These are phyloP conservation scores for Macaria liturata DNA, from an alignment of 2,888 invertebrate species.

Conservation along the genomic window DNA sequence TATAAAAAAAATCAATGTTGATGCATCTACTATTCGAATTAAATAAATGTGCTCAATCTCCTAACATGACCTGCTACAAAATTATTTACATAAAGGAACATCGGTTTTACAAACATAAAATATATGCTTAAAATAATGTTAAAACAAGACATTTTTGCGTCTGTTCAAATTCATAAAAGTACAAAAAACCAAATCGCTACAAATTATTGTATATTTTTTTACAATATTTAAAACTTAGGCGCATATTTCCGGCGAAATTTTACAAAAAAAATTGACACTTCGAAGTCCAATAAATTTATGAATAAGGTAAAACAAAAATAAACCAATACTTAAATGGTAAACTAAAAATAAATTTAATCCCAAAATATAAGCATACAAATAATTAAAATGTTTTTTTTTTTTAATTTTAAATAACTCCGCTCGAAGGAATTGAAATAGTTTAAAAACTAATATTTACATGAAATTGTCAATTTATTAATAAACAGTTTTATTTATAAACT, in stretches of 20 bases:
- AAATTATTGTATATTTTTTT: no score
- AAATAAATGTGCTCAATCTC: neutral
- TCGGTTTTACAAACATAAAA: neutral
- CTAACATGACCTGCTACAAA: neutral
- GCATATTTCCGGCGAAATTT: no score
- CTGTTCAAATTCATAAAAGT: no score
- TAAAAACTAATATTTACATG: slow-evolving; percentile 30
- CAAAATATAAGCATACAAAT: neutral
- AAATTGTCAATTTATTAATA: no score
- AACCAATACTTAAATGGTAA: neutral
- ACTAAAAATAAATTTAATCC: neutral
- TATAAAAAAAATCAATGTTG: neutral
- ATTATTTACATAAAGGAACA: neutral
- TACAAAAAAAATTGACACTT: no score
- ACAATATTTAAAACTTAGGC: no score
- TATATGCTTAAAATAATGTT: neutral
- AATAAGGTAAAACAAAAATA: no score
- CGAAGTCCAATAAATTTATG: no score
- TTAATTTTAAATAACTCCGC: slow-evolving; percentile 28
- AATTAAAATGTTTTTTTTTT: no score
- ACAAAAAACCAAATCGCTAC: no score
- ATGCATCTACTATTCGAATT: neutral
- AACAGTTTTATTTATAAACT: no score
- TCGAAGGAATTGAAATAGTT: slow-evolving; percentile 21
- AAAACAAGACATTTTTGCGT: neutral